Conservation (phyloP, 2,113 vertebrate genomes). For the Phycodurus eques region DNA sequence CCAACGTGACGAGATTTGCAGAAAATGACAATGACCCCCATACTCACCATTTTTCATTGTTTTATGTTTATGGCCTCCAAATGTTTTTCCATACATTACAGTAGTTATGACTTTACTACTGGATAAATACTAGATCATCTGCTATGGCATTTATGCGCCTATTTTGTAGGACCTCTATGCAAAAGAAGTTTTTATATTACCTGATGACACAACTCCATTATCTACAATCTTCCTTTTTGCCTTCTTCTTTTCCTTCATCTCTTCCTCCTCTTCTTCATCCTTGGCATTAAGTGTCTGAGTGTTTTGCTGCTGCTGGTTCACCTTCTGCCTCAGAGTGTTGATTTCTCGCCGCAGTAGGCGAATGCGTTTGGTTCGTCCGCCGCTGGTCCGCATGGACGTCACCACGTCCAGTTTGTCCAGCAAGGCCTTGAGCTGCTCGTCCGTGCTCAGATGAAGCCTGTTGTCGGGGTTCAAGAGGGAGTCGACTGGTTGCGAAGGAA, state of each 20-base stretch:
- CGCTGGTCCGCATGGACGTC: constrained; percentile 85
- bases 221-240: constrained; percentile 33
- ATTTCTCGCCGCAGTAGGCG: constrained; percentile 89
- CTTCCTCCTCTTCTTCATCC: constrained; percentile 55
- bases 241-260: constrained; percentile 42
- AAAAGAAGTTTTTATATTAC: background rate
- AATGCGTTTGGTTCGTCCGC: constrained; percentile 88
- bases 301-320: constrained; percentile 80
- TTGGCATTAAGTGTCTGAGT: constrained; percentile 69
- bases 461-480: constrained; percentile 87
- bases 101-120: background rate
- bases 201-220: constrained; percentile 38
- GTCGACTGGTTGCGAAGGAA: constrained; percentile 79
- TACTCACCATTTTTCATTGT: no score
- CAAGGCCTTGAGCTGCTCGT: constrained; percentile 90
- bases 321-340: constrained; percentile 83
- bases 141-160: background rate
- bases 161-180: background rate
- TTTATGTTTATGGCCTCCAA: no score
- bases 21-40: no score
- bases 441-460: constrained; percentile 85
- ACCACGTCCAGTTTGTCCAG: constrained; percentile 93
- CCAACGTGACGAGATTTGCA: no score
- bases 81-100: background rate
- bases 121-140: background rate